Base-by-base conservation (phyloP, 2,888 invertebrate species). In the Thereva nobilitata region DNA sequence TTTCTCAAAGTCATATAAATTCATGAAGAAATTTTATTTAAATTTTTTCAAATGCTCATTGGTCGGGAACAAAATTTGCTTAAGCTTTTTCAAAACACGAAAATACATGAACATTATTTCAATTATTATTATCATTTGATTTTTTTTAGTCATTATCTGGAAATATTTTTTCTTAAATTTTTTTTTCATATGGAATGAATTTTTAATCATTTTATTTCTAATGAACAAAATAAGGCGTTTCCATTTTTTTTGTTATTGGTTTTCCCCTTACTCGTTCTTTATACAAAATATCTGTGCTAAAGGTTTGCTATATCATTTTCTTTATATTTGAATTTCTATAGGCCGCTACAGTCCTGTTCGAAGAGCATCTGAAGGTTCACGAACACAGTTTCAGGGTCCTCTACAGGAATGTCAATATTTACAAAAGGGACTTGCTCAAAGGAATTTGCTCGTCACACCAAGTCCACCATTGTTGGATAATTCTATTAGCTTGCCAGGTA, bases 301-400 rank as follows among this genome's bases (percentile, higher is more conserved):
- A n/a, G 41, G 5, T 4, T 55, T 40, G 12, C 10, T 8, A 38
- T 8, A 12, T 10, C 34, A 10, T 34, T 50, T 41, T 41, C 40
- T 9, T 61, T 61, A 45, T 63, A 53, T 9, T 64, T 7, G 10
- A 9, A 37, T 41, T 23, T 57, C 41, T 63, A 72, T 72, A 81
- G 81, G 81, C 74, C 81, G 95, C 23, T 96, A 93, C 78, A 95
- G 95, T 70, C 96, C 95, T 0, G 95, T 95, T 9, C 86, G 97
- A 1, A 85, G 96, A 71, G 94, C 95, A 6, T 92, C 91, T 69
- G 96, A 96, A 70, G 81, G 84, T 50, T 83, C 83, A 8, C 83
- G 79, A 70, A 83, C 80, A 63, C 86, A 81, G 77, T 86, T 83
- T 79, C 86, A 84, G 75, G 85, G 87, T 44, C 85, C 91, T 41